Conservation (phyloP, 2,888 invertebrate species). For the Xanthostigma xanthostigma region DNA sequence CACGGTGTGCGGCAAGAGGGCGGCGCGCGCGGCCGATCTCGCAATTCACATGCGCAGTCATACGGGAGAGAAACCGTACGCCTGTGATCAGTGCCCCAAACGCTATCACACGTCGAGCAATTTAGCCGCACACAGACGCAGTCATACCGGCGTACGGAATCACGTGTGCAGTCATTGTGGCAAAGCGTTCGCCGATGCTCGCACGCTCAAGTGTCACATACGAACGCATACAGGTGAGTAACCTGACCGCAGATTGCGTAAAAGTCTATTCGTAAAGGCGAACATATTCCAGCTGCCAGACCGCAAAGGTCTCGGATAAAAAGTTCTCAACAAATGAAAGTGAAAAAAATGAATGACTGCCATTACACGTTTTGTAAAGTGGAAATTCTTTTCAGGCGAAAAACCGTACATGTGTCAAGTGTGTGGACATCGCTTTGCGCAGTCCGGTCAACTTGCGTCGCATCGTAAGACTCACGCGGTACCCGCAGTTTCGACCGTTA, state of each 20-base stretch:
- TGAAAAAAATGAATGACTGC: too few relatives aligned
- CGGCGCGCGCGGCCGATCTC: conserved; percentile 23
- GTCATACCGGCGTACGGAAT: conserved; percentile 22
- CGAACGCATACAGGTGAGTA: conserved; percentile 22
- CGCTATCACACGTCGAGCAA: conserved; percentile 25
- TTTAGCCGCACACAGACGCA: conserved; percentile 23
- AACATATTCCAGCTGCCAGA: too few relatives aligned
- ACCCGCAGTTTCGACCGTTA: too few relatives aligned
- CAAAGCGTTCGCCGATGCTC: conserved; percentile 23
- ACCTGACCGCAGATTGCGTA: too few relatives aligned
- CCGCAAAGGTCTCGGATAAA: too few relatives aligned
- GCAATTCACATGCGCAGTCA: conserved; percentile 25
- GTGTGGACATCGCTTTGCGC: conserved; percentile 21
- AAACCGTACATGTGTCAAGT: conserved; percentile 23
- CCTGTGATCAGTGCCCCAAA: conserved; percentile 2
- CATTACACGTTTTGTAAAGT: too few relatives aligned
- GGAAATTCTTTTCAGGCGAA: conserved; percentile 13
- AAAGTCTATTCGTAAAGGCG: too few relatives aligned
- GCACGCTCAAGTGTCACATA: conserved; percentile 24
- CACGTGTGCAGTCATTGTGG: conserved; percentile 23
- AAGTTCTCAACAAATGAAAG: too few relatives aligned
- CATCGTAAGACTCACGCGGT: conserved; percentile 21
- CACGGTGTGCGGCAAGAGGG: conserved; percentile 22
- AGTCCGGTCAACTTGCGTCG: conserved; percentile 24
- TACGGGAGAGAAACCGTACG: conserved; percentile 17